phyloP scores from a whole-genome alignment of 2,888 invertebrate genomes.

The Proisotoma minuta region DNA sequence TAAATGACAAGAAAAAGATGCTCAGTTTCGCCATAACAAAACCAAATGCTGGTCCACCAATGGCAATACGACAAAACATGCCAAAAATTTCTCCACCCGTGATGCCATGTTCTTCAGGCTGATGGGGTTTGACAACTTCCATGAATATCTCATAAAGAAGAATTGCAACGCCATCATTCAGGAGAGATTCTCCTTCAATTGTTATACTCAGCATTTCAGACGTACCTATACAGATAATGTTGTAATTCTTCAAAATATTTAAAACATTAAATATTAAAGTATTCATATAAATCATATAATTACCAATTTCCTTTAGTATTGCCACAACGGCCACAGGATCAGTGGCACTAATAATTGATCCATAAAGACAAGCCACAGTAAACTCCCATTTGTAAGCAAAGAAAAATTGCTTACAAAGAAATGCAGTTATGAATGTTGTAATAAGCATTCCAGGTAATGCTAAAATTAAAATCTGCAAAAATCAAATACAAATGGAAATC shows the following conservation, averaged over 20 bases:
- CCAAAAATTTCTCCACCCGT: slow-evolving; percentile 15
- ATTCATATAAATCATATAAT: not conserved
- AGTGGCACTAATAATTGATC: slow-evolving; percentile 53
- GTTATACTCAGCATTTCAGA: slow-evolving; percentile 50
- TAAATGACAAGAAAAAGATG: slow-evolving; percentile 49
- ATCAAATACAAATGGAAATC: not conserved
- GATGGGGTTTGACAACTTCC: slow-evolving; percentile 22
- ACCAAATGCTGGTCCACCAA: slow-evolving; percentile 48
- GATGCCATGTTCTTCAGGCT: not conserved
- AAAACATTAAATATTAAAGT: not conserved
- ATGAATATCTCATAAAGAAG: slow-evolving; percentile 32
- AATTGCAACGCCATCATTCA: slow-evolving; percentile 53
- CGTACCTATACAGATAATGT: slow-evolving; percentile 40
- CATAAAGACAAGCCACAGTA: slow-evolving; percentile 51
- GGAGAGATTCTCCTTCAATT: slow-evolving; percentile 54
- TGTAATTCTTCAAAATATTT: not conserved
- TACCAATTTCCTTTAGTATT: slow-evolving; percentile 52
- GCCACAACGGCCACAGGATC: slow-evolving; percentile 55
- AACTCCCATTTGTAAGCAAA: slow-evolving; percentile 50
- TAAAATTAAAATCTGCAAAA: slow-evolving; percentile 38
- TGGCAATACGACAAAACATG: slow-evolving; percentile 26
- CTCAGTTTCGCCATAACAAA: slow-evolving; percentile 50
- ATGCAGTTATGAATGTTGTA: slow-evolving; percentile 40
- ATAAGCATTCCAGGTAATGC: slow-evolving; percentile 46
- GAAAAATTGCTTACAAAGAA: slow-evolving; percentile 38